These are phyloP conservation scores for Callaeas wilsoni DNA, from an alignment of 2,113 vertebrate species.

Conservation along the genomic window DNA sequence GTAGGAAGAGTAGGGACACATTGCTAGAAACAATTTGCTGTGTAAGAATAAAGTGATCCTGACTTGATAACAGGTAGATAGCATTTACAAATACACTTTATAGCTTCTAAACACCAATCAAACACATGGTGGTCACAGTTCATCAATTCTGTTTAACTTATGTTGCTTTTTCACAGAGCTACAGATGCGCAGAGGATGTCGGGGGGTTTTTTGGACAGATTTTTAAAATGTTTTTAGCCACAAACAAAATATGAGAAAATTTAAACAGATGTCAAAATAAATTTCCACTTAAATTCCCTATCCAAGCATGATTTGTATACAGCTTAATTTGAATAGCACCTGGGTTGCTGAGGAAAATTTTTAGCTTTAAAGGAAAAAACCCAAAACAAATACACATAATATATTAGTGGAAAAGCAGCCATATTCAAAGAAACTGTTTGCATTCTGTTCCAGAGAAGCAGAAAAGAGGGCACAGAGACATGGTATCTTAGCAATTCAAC, in stretches of 20 bases:
- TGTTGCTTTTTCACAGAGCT: neutral
- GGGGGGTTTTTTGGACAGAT: neutral
- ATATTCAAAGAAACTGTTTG: neutral
- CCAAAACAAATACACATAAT: neutral
- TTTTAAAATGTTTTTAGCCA: neutral
- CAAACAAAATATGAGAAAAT: conserved; percentile 13
- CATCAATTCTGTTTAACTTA: neutral
- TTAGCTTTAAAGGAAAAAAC: neutral
- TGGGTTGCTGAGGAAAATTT: neutral
- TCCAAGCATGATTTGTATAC: neutral
- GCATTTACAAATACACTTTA: neutral
- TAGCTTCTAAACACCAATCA: neutral
- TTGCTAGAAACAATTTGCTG: neutral
- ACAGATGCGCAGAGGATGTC: neutral
- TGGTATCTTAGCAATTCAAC: conserved; percentile 1
- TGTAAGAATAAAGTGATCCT: neutral
- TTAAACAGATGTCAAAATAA: conserved; percentile 45
- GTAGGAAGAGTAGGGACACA: neutral
- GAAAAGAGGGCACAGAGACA: neutral
- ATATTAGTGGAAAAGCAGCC: neutral
- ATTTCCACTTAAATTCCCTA: conserved; percentile 1
- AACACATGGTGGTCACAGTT: neutral
- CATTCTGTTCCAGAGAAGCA: neutral
- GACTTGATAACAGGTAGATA: neutral
- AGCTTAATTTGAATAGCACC: neutral